Evolutionary conservation across 2,888 invertebrate genomes (phyloP), one percentile per base, ranked within the genome.

Genomic region (Patella pellucida): DNA sequence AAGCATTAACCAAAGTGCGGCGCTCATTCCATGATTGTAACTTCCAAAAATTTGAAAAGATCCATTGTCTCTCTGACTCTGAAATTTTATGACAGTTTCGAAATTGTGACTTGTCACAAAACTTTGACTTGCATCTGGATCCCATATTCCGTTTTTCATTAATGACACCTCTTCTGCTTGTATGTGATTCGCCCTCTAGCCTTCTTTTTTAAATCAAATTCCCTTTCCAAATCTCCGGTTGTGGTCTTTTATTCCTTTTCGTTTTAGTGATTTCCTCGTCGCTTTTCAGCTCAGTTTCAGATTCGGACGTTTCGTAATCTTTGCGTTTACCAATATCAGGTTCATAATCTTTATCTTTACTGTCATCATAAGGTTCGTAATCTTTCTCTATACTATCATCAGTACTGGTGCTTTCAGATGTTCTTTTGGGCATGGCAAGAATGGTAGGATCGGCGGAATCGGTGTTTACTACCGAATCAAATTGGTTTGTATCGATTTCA

Each of bases 81-180:
- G 62, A 62, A 62, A 62, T 19, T 62, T 2, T 62, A 62, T 62
- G 7, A 62, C 62, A 62, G 62, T 62, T 62, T 62, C 62, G n/a
- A 9, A 62, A 62, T n/a, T 62, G 12, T n/a, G 62, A 62, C 23
- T 62, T 62, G n/a, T 23, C 23, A 62, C 62, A 62, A 14, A 62
- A 62, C 9, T 62, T 62, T 62, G 62, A 62, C 19, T 62, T 23
- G 14, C 62, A 62, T 62, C 62, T 62, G 23, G 62, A 14, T 62
- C 62, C 62, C 62, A 62, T 62, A 19, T 62, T 62, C 5, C 19
- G n/a, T n/a, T 11, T 23, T 14, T 62, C 62, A 62, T 62, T 62
- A n/a, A 19, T 19, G n/a, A 62, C 19, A 14, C 62, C 62, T 19
- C 62, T 2, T 62, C 62, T 62, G 62, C n/a, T 62, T 9, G 19